These are phyloP conservation scores for Lepidurus couesii DNA, from an alignment of 1,140 invertebrate species.

Conservation along the genomic window DNA sequence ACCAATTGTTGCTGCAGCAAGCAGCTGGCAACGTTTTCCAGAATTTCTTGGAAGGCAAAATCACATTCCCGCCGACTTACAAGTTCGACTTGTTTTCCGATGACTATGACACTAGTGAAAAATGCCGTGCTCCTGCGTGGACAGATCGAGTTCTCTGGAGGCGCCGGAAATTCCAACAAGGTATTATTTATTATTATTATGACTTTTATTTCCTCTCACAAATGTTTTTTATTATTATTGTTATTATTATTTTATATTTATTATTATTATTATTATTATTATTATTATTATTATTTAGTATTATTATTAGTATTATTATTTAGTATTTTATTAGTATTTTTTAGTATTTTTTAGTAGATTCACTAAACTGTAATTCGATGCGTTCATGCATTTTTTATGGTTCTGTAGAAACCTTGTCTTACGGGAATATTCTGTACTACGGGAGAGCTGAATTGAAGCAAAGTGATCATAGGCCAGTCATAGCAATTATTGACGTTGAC, in stretches of 20 bases:
- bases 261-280: conserved; percentile 44
- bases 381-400: conserved; percentile 26
- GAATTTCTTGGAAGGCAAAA: conserved; percentile 86
- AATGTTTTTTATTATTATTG: conserved; percentile 27
- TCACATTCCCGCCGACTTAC: conserved; percentile 93
- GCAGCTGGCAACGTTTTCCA: conserved; percentile 82
- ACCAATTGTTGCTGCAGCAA: conserved; percentile 83
- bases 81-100: conserved; percentile 99
- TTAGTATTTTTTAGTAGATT: conserved; percentile 23
- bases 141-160: conserved; percentile 94
- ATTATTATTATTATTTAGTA: conserved; percentile 26
- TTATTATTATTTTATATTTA: not conserved
- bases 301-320: not conserved
- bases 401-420: conserved; percentile 53
- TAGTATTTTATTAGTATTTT: conserved; percentile 25
- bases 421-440: conserved; percentile 80
- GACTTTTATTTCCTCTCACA: too few species aligned
- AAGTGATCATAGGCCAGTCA: conserved; percentile 94
- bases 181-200: conserved; percentile 53
- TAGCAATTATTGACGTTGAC: conserved; percentile 83
- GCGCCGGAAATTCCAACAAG: conserved; percentile 60
- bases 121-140: conserved; percentile 93
- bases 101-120: conserved; percentile 99
- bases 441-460: conserved; percentile 91
- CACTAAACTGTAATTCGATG: conserved; percentile 30